phyloP scores from a whole-genome alignment of 2,797 vertebrate genomes.

The Hippopotamyrus pictus region DNA sequence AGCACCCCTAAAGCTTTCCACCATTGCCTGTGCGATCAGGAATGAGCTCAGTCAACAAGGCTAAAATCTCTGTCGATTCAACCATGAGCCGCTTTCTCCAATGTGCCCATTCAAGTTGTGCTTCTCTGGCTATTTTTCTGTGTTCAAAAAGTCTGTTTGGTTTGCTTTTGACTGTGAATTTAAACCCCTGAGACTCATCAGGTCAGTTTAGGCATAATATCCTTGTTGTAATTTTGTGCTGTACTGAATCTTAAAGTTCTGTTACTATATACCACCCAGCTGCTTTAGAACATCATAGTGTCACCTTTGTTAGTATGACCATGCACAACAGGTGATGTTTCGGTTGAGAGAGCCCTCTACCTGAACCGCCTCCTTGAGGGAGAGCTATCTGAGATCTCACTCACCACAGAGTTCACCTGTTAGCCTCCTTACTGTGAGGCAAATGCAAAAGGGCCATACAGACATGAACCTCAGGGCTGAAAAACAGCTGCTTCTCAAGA shows the following conservation, averaged over 20 bases:
- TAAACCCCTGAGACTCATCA: background rate
- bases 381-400: background rate
- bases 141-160: background rate
- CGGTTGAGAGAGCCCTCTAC: background rate
- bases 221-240: background rate
- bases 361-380: background rate
- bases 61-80: constrained; percentile 28
- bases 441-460: background rate
- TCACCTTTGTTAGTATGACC: background rate
- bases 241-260: background rate
- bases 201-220: background rate
- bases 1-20: constrained; percentile 31
- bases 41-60: constrained; percentile 48
- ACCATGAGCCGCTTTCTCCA: constrained; percentile 13
- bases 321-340: background rate
- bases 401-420: background rate
- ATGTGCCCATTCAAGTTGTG: constrained; percentile 39
- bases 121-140: constrained; percentile 4
- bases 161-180: background rate
- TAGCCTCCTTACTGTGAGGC: background rate
- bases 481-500: background rate
- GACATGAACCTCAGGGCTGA: background rate
- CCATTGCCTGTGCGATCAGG: constrained; percentile 39
- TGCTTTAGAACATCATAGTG: background rate
- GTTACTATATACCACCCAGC: background rate